These are phyloP conservation scores for Hypolimnas misippus DNA, from an alignment of 2,888 invertebrate genomes.

Conservation along the genomic window DNA sequence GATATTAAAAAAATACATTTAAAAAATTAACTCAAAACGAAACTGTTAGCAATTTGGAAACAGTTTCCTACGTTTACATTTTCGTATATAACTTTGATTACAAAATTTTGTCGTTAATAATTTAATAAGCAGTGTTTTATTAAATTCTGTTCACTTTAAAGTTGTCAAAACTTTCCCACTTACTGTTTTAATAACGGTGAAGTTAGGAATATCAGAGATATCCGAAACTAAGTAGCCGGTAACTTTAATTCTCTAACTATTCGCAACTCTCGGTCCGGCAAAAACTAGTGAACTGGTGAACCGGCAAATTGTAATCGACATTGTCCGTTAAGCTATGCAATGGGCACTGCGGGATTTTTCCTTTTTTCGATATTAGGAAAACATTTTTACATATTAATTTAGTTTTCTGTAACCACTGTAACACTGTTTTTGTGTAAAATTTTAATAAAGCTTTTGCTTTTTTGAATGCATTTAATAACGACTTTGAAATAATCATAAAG, in stretches of 20 bases:
- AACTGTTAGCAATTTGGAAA: no score
- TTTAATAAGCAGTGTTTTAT: slow-evolving; percentile 11
- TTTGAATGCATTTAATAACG: no score
- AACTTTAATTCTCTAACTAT: slow-evolving; percentile 24
- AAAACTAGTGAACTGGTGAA: slow-evolving; percentile 25
- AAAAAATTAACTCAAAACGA: no score
- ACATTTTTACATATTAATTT: no score
- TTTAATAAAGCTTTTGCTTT: no score
- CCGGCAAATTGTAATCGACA: slow-evolving; percentile 11
- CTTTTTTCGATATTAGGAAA: not conserved
- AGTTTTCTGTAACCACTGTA: no score
- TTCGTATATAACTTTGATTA: no score
- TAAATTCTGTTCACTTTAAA: slow-evolving; percentile 11
- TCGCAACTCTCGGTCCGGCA: slow-evolving; percentile 11
- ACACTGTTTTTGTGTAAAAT: no score
- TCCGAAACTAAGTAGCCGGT: slow-evolving; percentile 25
- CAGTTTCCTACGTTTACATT: no score
- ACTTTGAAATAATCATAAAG: no score
- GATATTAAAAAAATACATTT: no score
- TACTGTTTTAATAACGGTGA: slow-evolving; percentile 22
- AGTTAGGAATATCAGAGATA: slow-evolving; percentile 24
- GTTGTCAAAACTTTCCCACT: slow-evolving; percentile 22
- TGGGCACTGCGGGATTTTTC: not conserved
- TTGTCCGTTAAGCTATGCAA: slow-evolving; percentile 6
- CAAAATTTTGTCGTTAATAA: not conserved